phyloP scores from a whole-genome alignment of 2,888 invertebrate species.

The Philereme vetulata region DNA sequence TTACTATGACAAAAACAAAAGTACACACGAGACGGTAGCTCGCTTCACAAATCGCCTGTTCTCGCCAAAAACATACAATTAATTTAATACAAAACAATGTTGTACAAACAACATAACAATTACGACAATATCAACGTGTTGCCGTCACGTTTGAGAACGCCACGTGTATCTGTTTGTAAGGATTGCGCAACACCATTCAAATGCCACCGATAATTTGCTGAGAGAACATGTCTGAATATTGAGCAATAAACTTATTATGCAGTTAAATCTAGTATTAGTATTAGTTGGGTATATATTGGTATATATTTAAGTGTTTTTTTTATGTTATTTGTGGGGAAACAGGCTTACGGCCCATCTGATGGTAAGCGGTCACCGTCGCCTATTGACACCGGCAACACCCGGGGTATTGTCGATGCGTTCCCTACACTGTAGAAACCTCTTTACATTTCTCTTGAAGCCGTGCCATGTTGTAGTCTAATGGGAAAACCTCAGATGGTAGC shows the following conservation, averaged over 20 bases:
- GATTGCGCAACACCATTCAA: constrained; percentile 8
- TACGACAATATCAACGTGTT: constrained; percentile 4
- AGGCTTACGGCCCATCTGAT: no score
- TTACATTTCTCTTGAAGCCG: no score
- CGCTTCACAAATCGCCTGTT: not conserved
- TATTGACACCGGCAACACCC: no score
- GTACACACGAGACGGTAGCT: not conserved
- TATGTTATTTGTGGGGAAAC: no score
- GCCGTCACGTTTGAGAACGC: constrained; percentile 4
- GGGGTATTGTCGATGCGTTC: no score
- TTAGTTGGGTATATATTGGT: no score
- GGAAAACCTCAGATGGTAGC: no score
- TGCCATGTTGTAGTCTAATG: no score
- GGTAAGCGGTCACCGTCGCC: no score
- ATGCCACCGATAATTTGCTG: not conserved
- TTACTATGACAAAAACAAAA: not conserved
- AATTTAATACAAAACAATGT: constrained; percentile 2
- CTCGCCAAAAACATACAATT: constrained; percentile 9
- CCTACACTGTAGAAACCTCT: no score
- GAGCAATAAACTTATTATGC: not conserved
- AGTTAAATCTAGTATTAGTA: no score
- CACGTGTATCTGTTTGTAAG: constrained; percentile 3
- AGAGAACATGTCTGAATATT: not conserved
- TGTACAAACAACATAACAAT: not conserved
- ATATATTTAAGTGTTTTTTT: no score